Percentiles rank a stretch among this genome's conserved stretches.
phyloP scores from a whole-genome alignment of 2,888 invertebrate genomes.

The Morpho deidamia region DNA sequence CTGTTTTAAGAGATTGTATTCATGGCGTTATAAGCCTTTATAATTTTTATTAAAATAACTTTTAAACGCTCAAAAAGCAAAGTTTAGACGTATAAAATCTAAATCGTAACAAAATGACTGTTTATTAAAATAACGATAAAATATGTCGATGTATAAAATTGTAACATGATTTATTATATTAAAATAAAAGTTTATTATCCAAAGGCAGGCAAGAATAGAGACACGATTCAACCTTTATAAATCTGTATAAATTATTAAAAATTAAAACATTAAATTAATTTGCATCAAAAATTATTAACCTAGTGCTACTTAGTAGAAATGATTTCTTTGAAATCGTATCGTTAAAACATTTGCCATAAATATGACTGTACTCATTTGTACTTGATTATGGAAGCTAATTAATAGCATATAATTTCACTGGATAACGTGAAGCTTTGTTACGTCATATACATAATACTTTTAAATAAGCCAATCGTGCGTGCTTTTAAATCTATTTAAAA shows the following conservation, averaged over 20 bases:
- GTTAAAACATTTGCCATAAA: constrained; percentile 37
- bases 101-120: constrained; percentile 18
- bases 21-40: too few species aligned
- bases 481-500: not conserved
- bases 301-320: constrained; percentile 33
- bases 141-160: constrained; percentile 19
- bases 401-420: not conserved
- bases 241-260: constrained; percentile 41
- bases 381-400: constrained; percentile 21
- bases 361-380: constrained; percentile 46
- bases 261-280: constrained; percentile 23
- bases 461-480: constrained; percentile 8
- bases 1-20: too few species aligned
- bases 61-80: too few species aligned
- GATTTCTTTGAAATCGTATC: constrained; percentile 59
- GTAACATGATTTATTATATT: constrained; percentile 28
- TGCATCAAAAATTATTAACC: constrained; percentile 33
- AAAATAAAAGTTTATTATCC: constrained; percentile 20
- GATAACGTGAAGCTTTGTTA: not conserved
- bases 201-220: constrained; percentile 57
- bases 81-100: constrained; percentile 10
- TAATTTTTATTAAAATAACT: too few species aligned
- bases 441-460: not conserved
- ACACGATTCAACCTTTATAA: constrained; percentile 43
- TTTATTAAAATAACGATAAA: constrained; percentile 18